Conservation (phyloP, 1,140 invertebrate species). For the Drosophila biarmipes region DNA sequence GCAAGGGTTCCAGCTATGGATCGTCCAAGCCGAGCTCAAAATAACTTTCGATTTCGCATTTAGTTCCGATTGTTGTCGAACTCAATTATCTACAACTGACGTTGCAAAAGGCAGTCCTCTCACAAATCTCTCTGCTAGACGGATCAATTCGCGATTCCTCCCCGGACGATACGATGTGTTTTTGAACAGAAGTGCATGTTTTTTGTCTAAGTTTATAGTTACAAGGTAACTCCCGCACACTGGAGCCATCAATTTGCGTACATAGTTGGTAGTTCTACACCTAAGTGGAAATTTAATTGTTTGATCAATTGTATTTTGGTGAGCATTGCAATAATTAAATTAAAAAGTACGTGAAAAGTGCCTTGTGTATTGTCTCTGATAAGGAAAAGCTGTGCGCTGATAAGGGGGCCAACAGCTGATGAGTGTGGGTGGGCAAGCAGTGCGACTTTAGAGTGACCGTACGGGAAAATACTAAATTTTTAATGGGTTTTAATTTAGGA, state of each 20-base stretch:
- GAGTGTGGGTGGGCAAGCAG: constrained; percentile 7
- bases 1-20: constrained; percentile 92
- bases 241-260: constrained; percentile 53
- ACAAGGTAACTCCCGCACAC: constrained; percentile 35
- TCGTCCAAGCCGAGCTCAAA: constrained; percentile 65
- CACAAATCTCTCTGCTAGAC: constrained; percentile 38
- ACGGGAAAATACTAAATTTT: constrained; percentile 12
- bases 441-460: not conserved
- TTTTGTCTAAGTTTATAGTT: constrained; percentile 49
- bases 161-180: constrained; percentile 28
- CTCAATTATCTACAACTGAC: constrained; percentile 61
- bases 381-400: constrained; percentile 26
- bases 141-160: constrained; percentile 47
- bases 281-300: constrained; percentile 49
- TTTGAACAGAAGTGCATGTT: constrained; percentile 49
- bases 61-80: constrained; percentile 59
- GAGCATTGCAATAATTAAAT: constrained; percentile 57
- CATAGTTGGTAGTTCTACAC: constrained; percentile 53
- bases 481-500: not conserved
- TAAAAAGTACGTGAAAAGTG: constrained; percentile 24
- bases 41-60: constrained; percentile 59
- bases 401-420: constrained; percentile 23
- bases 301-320: constrained; percentile 54
- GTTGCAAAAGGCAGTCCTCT: constrained; percentile 42
- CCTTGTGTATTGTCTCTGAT: not conserved